Evolutionary conservation across 2,888 invertebrate species (phyloP).

Genomic region (Microctonus hyperodae): DNA sequence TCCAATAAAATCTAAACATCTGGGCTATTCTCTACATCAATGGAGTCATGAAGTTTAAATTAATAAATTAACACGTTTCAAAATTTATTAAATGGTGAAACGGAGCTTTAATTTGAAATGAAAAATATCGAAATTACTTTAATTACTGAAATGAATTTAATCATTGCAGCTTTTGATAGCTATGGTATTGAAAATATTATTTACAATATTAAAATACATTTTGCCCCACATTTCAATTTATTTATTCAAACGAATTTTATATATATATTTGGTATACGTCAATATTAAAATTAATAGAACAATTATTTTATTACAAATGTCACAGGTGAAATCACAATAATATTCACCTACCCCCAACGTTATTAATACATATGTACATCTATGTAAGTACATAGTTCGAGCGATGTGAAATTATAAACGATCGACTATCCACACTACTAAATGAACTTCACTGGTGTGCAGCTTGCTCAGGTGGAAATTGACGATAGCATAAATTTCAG

Average conservation of each 20-base stretch:
- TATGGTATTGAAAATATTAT: not conserved
- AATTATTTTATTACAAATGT: not conserved
- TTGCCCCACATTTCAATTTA: too few relatives aligned
- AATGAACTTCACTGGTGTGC: slow-evolving; percentile 26
- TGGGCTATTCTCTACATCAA: not conserved
- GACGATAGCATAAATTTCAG: slow-evolving; percentile 33
- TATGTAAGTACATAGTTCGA: not conserved
- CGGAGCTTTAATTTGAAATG: not conserved
- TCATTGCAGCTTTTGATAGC: too few relatives aligned
- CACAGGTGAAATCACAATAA: not conserved
- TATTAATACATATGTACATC: slow-evolving; percentile 1
- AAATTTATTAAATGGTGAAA: not conserved
- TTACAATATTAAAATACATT: too few relatives aligned
- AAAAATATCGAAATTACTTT: not conserved
- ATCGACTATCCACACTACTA: slow-evolving; percentile 13
- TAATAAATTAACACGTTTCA: not conserved
- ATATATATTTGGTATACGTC: too few relatives aligned
- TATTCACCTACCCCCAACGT: not conserved
- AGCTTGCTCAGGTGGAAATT: slow-evolving; percentile 27
- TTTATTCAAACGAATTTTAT: too few relatives aligned
- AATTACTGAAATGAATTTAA: too few relatives aligned
- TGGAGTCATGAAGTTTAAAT: not conserved
- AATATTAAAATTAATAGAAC: not conserved
- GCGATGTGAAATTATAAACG: slow-evolving; percentile 18
- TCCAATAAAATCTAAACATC: not conserved